These are phyloP conservation scores for Goniozus legneri DNA, from an alignment of 1,140 invertebrate genomes.

Conservation along the genomic window DNA sequence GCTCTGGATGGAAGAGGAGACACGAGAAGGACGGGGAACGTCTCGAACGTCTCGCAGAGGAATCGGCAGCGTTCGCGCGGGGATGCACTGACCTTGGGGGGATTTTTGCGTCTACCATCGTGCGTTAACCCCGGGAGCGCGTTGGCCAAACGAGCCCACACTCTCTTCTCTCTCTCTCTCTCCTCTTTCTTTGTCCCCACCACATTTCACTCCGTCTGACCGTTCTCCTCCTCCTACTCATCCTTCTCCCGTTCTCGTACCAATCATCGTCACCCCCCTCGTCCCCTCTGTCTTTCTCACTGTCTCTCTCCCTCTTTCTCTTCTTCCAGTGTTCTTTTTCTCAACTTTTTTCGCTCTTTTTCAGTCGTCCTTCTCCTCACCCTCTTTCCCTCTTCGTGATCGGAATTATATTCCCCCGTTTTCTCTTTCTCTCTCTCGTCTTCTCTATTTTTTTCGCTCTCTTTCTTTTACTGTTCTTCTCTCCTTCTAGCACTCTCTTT, in stretches of 20 bases:
- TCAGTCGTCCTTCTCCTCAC: not conserved
- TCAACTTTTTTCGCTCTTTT: not conserved
- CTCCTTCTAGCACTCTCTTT: too few relatives aligned
- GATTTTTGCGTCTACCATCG: conserved; percentile 54
- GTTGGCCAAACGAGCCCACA: conserved; percentile 12
- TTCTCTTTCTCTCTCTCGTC: too few relatives aligned
- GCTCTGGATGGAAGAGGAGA: conserved; percentile 20
- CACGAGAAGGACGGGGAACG: not conserved
- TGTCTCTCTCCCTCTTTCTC: conserved; percentile 14
- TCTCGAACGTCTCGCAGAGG: not conserved
- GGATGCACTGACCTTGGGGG: conserved; percentile 55
- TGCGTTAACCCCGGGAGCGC: conserved; percentile 46
- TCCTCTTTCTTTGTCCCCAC: conserved; percentile 9
- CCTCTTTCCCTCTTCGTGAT: not conserved
- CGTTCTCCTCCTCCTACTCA: too few relatives aligned
- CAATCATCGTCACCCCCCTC: conserved; percentile 25
- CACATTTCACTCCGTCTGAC: too few relatives aligned
- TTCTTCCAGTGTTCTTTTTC: not conserved
- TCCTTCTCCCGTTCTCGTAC: too few relatives aligned
- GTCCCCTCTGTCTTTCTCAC: conserved; percentile 23
- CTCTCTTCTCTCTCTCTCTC: conserved; percentile 15
- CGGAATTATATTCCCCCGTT: too few relatives aligned
- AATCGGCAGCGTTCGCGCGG: conserved; percentile 22
- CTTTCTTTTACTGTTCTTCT: too few relatives aligned
- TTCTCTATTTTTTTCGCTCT: too few relatives aligned